These are phyloP conservation scores for Edolisoma coerulescens DNA, from an alignment of 2,113 vertebrate species.

Conservation along the genomic window DNA sequence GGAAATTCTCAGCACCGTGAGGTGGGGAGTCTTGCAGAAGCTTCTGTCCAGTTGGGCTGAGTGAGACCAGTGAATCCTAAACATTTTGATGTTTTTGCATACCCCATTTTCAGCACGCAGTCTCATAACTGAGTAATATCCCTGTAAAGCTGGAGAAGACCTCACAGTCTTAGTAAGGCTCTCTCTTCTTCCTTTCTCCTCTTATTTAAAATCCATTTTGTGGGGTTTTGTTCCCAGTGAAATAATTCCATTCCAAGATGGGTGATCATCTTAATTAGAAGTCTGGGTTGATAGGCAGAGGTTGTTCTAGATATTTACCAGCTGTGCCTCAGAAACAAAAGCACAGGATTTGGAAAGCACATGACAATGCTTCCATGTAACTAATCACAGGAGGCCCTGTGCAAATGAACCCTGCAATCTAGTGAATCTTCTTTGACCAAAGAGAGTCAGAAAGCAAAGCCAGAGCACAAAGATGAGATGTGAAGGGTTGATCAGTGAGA, in stretches of 20 bases:
- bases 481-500: background rate
- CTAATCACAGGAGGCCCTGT: background rate
- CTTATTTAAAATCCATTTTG: background rate
- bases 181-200: background rate
- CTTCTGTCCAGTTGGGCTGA: background rate
- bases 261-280: background rate
- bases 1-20: rapidly evolving
- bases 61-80: background rate
- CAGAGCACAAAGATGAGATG: background rate
- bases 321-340: background rate
- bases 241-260: background rate
- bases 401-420: background rate
- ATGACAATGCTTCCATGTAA: background rate
- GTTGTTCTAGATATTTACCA: background rate
- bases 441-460: background rate
- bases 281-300: background rate
- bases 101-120: background rate
- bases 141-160: background rate
- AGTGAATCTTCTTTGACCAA: background rate
- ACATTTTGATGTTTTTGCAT: background rate
- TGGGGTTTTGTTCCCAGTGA: background rate
- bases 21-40: background rate
- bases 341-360: background rate
- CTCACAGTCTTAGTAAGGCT: background rate
- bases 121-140: background rate